Evolutionary conservation across 2,888 invertebrate genomes (phyloP).

Genomic region (Orthosia incerta): DNA sequence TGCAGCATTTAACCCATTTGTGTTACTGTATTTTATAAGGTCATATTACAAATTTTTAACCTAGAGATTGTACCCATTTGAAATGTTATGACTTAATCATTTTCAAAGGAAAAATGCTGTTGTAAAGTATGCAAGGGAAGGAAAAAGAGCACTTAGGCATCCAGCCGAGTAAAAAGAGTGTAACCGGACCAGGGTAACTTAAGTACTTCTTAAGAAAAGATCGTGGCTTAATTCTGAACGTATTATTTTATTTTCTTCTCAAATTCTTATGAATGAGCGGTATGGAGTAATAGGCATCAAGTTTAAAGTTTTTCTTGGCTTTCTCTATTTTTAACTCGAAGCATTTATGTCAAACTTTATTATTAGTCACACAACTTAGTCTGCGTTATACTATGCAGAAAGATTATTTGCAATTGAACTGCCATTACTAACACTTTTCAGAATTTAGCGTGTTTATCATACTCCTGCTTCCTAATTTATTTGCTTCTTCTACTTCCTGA

Average conservation of each 20-base stretch:
- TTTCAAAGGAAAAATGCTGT: conserved; percentile 31
- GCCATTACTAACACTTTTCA: neutral
- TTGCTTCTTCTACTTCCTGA: no score
- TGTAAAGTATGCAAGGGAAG: conserved; percentile 5
- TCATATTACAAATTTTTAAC: conserved; percentile 39
- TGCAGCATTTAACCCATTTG: conserved; percentile 48
- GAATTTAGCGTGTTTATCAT: no score
- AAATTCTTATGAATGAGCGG: conserved; percentile 11
- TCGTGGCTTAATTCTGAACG: conserved; percentile 2
- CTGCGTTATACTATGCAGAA: neutral
- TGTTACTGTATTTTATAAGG: conserved; percentile 23
- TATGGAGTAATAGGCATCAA: neutral
- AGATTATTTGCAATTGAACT: neutral
- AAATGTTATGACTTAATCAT: conserved; percentile 45
- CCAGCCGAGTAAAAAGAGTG: conserved; percentile 16
- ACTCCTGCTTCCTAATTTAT: no score
- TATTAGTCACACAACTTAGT: neutral
- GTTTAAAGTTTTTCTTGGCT: neutral
- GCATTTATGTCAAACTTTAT: conserved; percentile 1
- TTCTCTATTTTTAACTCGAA: neutral
- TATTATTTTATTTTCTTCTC: neutral
- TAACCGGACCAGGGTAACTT: conserved; percentile 14
- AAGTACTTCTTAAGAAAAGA: conserved; percentile 25
- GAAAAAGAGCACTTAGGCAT: conserved; percentile 28
- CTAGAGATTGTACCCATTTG: conserved; percentile 14